Evolutionary conservation across 2,888 invertebrate genomes (phyloP), one percentile per base, ranked within the genome.

Genomic region (Meiosimyza decipiens): DNA sequence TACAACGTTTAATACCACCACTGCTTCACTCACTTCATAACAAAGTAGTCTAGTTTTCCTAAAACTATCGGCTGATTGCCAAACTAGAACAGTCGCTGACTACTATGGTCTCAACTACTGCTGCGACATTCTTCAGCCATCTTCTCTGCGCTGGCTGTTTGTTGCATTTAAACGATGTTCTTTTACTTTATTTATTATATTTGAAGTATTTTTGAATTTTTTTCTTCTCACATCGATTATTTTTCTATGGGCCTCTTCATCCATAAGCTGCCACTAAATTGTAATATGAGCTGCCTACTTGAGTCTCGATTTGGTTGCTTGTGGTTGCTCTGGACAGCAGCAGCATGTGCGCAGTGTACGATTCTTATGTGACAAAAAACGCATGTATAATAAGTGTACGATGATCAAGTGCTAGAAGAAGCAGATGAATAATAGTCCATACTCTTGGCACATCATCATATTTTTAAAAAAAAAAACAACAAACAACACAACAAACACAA

Each of bases 221-320:
- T 22, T 40, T 47, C 18, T 40, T 22, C 40, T 40, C 40, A 40
- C 40, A 40, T 40, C 40, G 40, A 55, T 67, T 49, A 18, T 67
- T 57, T 47, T 47, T 33, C 33, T 13, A 47, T 33, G 11, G 40
- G 15, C 51, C 16, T n/a, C 28, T 33, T 18, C 69, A 22, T 18
- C 40, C 6, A 50, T 15, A 16, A 50, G 57, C 57, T 18, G 57
- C 22, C 33, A 62, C 60, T 69, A 69, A 69, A 69, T 50, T 62
- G 69, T 60, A 69, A 69, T 60, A 40, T 62, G 69, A 69, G 60
- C 51, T 55, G 60, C 40, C 62, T 49, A 52, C 60, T 55, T 57
- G 22, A 50, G 59, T 40, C 40, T 40, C 40, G 28, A 40, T 40
- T 40, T 40, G 6, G 40, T 40, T 40, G 40, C 40, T 40, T 40